These are phyloP conservation scores for Hyperoplus immaculatus DNA, from an alignment of 2,797 vertebrate species.

Conservation along the genomic window DNA sequence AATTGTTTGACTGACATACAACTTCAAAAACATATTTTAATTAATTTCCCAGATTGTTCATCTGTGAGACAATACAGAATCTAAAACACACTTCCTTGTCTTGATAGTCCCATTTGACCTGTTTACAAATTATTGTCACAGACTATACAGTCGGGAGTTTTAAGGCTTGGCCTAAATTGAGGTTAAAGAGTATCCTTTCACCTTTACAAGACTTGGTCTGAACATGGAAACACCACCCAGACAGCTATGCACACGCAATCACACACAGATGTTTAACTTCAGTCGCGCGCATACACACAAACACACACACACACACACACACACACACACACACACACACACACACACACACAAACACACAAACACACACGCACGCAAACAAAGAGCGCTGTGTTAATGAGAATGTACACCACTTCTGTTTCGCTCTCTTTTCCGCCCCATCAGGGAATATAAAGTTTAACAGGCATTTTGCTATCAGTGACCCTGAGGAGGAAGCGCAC, in stretches of 20 bases:
- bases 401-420: conserved; percentile 68
- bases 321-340: conserved; percentile 28
- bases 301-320: conserved; percentile 29
- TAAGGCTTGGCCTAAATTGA: conserved; percentile 46
- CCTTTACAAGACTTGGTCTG: conserved; percentile 51
- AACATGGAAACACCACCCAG: conserved; percentile 49
- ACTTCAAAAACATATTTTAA: neutral
- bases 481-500: conserved; percentile 75
- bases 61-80: neutral
- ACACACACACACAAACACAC: neutral
- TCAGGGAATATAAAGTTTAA: conserved; percentile 83
- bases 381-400: conserved; percentile 67
- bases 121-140: neutral
- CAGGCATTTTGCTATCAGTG: conserved; percentile 81
- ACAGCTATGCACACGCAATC: conserved; percentile 23
- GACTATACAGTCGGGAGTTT: conserved; percentile 14
- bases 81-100: neutral
- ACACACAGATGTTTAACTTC: conserved; percentile 14
- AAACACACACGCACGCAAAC: conserved; percentile 19
- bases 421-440: conserved; percentile 72
- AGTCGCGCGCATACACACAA: conserved; percentile 13
- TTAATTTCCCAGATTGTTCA: neutral
- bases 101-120: neutral
- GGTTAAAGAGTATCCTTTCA: conserved; percentile 53
- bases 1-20: neutral